Evolutionary conservation across 2,797 vertebrate genomes (phyloP), one percentile per base, ranked within the genome.

Genomic region (Gallinago nigripennis): DNA sequence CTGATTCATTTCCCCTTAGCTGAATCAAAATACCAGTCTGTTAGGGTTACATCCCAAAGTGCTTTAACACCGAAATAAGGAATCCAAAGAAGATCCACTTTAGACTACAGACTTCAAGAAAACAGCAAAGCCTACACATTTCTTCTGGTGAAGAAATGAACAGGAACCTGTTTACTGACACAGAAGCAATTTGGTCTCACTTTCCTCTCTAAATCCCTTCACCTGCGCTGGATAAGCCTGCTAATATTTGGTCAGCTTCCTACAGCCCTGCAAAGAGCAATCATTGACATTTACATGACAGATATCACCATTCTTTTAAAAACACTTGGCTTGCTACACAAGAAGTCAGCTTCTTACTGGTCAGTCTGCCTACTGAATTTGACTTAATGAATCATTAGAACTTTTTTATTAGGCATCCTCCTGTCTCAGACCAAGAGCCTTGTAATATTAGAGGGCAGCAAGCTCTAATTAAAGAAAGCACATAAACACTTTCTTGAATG

Each of bases 241-340:
- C 57, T 56, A 83, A 60, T 66, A 53, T 19, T 4, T 20, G 60
- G 43, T 18, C 46, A 43, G 14, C 50, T 69, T 79, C 72, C 70
- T 16, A 12, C 60, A 76, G 56, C 21, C 33, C 64, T 9, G 24
- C 28, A 66, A 23, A 66, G 61, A 37, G 8, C 43, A 25, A 1
- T 5, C 71, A 11, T 5, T 8, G 23, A 31, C 18, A 6, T 0
- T 14, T 0, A 17, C 1, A 1, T 1, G 35, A 9, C 35, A 80
- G 27, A 31, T 7, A 25, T 7, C 68, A 65, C 0, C 2, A 0
- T 6, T 25, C 13, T 28, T 41, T 18, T 2, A 4, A 46, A 33
- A 69, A 33, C 23, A 21, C 11, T 21, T 19, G 10, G 1, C 5
- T 20, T 54, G 31, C 37, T 11, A 18, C 41, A 18, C 20, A 43